Base-by-base conservation (phyloP, 23 tunicate genomes). In the Phallusia fumigata region DNA sequence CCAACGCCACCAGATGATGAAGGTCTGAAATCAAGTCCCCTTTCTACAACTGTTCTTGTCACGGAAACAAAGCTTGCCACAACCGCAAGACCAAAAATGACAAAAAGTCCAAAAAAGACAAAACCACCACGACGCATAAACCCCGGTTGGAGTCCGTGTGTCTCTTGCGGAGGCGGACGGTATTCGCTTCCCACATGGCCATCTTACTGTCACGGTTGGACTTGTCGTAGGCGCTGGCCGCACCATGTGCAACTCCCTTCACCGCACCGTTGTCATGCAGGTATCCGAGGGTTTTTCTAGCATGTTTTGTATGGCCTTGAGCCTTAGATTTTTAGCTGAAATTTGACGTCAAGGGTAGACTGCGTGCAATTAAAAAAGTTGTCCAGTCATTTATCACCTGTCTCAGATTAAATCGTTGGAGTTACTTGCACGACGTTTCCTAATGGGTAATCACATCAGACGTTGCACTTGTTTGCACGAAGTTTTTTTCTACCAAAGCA, bases 131-230 rank as follows among this genome's bases (percentile, higher is more conserved):
- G 40, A 1, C 86, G 65, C 15, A 52, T 86, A 0, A 86, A 86
- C 44, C 89, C 89, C 13, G 82, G 78, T 11, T 88, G 93, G 93
- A 88, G 87, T 33, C 87, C 93, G 0, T 88, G 93, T 49, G 80
- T 51, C 0, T 36, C 78, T 11, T 88, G 93, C 50, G 93, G 93
- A 12, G 76, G 84, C 11, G 58, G 84, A 32, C 35, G 32, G 1
- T 40, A 40, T 40, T 40, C 47, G 47, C 8, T 10, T 10, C 47
- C 47, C 5, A 72, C 53, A 0, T 88, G 93, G 93, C 93, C 93
- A 15, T 88, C 93, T 10, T 88, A 83, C 58, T 88, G 93, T 50
- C 85, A 81, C 24, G 93, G 93, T 0, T 79, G 93, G 87, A 52
- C 76, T 58, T 88, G 93, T 45, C 76, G 84, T 6, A 83, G 84